Conservation (phyloP, 2,113 vertebrate species). For the Sigmodon hispidus region DNA sequence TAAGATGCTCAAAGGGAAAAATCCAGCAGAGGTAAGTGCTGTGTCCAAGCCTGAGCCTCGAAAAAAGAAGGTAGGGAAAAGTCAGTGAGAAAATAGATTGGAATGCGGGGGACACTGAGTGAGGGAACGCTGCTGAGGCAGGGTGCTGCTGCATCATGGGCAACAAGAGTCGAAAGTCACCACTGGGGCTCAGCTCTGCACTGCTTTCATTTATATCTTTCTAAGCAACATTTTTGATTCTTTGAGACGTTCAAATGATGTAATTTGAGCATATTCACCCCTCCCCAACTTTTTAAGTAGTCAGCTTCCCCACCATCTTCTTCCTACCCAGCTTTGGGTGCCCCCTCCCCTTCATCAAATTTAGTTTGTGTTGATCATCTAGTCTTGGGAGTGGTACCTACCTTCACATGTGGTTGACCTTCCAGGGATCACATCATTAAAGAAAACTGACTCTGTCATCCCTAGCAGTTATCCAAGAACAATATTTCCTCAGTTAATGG, state of each 20-base stretch:
- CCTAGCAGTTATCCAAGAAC: neutral
- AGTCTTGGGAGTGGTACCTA: neutral
- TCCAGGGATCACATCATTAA: neutral
- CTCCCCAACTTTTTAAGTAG: neutral
- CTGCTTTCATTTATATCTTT: neutral
- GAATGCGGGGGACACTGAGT: fast-evolving
- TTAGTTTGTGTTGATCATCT: neutral
- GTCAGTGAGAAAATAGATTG: neutral
- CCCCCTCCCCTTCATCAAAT: neutral
- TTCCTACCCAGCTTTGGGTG: neutral
- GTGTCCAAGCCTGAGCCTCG: neutral
- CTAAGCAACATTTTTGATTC: neutral
- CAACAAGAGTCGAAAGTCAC: neutral
- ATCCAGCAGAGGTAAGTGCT: neutral
- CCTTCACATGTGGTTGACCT: neutral
- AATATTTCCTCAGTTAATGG: neutral
- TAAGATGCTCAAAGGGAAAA: neutral
- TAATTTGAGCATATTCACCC: neutral
- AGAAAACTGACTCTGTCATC: neutral
- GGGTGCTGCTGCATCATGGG: neutral
- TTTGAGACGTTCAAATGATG: neutral
- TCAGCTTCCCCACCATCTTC: neutral
- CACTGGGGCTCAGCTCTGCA: neutral
- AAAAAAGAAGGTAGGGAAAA: neutral
- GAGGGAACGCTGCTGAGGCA: neutral